These are phyloP conservation scores for Zaprionus inermis DNA, from an alignment of 1,140 invertebrate species.

Conservation along the genomic window DNA sequence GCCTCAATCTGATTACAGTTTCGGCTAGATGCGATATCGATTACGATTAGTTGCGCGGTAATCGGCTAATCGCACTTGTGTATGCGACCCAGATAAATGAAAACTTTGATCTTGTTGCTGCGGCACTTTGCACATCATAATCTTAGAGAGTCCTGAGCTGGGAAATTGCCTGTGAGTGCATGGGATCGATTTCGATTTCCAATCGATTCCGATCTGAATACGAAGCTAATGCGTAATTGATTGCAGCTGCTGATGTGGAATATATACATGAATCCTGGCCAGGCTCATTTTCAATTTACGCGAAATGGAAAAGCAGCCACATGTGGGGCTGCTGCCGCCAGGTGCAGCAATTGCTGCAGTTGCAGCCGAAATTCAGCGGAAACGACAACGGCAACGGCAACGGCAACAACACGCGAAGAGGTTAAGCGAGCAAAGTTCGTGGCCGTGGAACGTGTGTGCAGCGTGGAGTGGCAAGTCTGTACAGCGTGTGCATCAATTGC, in stretches of 20 bases:
- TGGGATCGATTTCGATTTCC: too few species aligned
- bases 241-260: conserved; percentile 58
- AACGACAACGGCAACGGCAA: conserved; percentile 37
- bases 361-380: conserved; percentile 58
- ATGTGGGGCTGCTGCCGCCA: conserved; percentile 38
- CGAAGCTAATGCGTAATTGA: conserved; percentile 1
- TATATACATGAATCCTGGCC: conserved; percentile 47
- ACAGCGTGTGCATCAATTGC: conserved; percentile 30
- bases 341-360: conserved; percentile 65
- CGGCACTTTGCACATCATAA: background rate
- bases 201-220: background rate
- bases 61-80: too few species aligned
- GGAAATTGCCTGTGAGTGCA: background rate
- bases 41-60: background rate
- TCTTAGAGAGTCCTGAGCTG: background rate
- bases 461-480: conserved; percentile 32
- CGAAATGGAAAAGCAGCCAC: conserved; percentile 63
- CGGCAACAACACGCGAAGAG: conserved; percentile 46
- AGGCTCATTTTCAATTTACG: conserved; percentile 72
- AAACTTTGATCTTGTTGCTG: background rate
- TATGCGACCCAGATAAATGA: background rate
- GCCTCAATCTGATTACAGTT: background rate
- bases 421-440: conserved; percentile 77
- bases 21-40: background rate
- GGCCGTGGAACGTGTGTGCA: conserved; percentile 64